Percentiles rank a stretch among this genome's conserved stretches.
Evolutionary conservation across 1,140 invertebrate genomes (phyloP).

Genomic region (Drosophila nigromelanica): DNA sequence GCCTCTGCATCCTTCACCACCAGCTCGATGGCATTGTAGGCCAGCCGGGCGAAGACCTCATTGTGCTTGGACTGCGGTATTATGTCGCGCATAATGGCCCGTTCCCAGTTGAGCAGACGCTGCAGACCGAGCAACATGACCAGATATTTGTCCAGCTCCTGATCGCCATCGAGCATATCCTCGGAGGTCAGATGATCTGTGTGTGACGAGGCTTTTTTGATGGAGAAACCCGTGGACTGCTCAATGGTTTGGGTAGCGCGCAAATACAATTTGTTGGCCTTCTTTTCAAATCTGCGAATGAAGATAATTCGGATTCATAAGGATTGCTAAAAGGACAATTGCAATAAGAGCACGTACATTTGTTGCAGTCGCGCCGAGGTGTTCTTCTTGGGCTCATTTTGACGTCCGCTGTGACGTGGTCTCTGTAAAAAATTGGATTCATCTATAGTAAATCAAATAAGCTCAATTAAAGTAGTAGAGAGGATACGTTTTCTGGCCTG

Average conservation of each 20-base stretch:
- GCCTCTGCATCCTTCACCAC: slow-evolving; percentile 88
- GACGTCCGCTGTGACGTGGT: slow-evolving; percentile 75
- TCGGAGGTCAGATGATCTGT: slow-evolving; percentile 84
- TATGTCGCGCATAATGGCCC: slow-evolving; percentile 92
- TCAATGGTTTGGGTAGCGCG: slow-evolving; percentile 93
- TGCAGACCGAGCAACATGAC: slow-evolving; percentile 94
- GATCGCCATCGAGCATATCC: slow-evolving; percentile 90
- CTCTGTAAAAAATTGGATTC: slow-evolving; percentile 45
- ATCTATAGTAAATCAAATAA: too few species aligned
- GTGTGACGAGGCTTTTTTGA: slow-evolving; percentile 84
- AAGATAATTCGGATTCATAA: background rate
- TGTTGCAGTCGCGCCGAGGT: slow-evolving; percentile 79
- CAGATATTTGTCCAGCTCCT: slow-evolving; percentile 94
- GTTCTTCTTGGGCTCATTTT: slow-evolving; percentile 75
- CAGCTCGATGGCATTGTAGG: slow-evolving; percentile 92
- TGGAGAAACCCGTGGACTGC: slow-evolving; percentile 88
- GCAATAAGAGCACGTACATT: slow-evolving; percentile 57
- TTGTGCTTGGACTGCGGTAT: slow-evolving; percentile 92
- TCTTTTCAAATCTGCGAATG: slow-evolving; percentile 89
- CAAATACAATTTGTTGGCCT: slow-evolving; percentile 93
- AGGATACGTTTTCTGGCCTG: background rate
- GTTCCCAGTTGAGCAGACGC: slow-evolving; percentile 94
- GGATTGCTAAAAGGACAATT: background rate
- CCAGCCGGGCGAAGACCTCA: slow-evolving; percentile 93
- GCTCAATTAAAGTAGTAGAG: background rate